Percentiles rank a stretch among this genome's conserved stretches.
These are phyloP conservation scores for Leucophenga montana DNA, from an alignment of 2,888 invertebrate genomes.

Conservation along the genomic window DNA sequence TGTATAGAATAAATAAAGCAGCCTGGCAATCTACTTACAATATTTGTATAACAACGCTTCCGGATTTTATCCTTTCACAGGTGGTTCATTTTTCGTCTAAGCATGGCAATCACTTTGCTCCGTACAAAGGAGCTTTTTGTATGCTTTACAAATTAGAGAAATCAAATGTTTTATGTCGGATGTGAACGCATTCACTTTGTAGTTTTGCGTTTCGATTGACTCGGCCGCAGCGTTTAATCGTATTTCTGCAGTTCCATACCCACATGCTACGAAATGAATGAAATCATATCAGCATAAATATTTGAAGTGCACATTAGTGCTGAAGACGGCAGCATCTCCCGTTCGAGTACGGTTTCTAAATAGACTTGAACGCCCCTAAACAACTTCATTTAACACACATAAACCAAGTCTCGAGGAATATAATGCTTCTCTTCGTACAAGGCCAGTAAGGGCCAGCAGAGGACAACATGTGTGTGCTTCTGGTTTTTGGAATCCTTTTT, in stretches of 20 bases:
- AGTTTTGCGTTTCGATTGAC: background rate
- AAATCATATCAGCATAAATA: slow-evolving; percentile 15
- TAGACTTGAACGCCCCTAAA: slow-evolving; percentile 27
- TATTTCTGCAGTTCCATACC: too few species aligned
- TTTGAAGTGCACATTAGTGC: slow-evolving; percentile 8
- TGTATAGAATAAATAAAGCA: background rate
- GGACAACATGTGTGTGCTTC: slow-evolving; percentile 51
- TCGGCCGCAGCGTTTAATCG: too few species aligned
- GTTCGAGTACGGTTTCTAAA: slow-evolving; percentile 41
- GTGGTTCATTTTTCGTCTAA: slow-evolving; percentile 19
- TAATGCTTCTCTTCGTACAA: slow-evolving; percentile 34
- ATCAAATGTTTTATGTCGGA: background rate
- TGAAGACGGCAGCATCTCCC: background rate
- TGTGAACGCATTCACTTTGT: background rate
- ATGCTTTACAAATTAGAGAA: slow-evolving; percentile 11
- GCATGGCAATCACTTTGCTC: slow-evolving; percentile 19
- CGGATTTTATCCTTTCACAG: slow-evolving; percentile 11
- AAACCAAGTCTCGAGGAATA: background rate
- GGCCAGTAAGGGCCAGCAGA: slow-evolving; percentile 37
- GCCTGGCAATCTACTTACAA: too few species aligned
- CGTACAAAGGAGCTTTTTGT: background rate
- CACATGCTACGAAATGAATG: too few species aligned
- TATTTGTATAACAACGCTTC: too few species aligned
- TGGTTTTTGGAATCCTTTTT: slow-evolving; percentile 3
- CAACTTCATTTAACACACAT: slow-evolving; percentile 63